Conservation (phyloP, 2,113 vertebrate genomes). For the Ageneiosus marmoratus region DNA sequence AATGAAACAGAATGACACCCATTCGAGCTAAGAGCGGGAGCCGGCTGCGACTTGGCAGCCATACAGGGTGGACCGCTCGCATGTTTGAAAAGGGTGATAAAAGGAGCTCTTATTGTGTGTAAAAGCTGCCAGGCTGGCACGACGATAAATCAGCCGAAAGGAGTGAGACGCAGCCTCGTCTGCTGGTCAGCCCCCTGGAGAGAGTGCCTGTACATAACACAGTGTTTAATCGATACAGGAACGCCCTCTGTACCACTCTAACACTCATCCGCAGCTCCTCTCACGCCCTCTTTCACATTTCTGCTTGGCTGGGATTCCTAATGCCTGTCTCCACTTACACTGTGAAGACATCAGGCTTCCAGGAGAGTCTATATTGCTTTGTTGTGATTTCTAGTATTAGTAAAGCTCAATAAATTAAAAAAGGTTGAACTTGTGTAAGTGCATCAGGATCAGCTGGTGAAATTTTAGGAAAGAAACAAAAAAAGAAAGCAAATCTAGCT, state of each 20-base stretch:
- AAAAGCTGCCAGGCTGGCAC: conserved; percentile 49
- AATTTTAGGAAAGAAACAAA: neutral
- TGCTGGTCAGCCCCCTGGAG: conserved; percentile 45
- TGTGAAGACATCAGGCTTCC: neutral
- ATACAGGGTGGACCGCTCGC: conserved; percentile 20
- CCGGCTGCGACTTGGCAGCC: conserved; percentile 15
- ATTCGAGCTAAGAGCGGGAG: conserved; percentile 42
- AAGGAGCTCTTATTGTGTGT: conserved; percentile 40
- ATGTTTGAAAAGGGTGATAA: conserved; percentile 48
- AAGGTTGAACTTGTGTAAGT: neutral
- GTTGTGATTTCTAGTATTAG: no score
- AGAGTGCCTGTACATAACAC: conserved; percentile 44
- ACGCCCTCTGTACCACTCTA: conserved; percentile 35
- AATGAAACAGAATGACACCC: conserved; percentile 57
- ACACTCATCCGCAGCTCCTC: neutral
- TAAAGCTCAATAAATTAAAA: neutral
- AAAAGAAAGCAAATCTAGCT: neutral
- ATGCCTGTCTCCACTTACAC: neutral
- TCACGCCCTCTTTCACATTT: conserved; percentile 2
- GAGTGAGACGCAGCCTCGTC: conserved; percentile 21
- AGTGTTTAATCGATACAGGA: conserved; percentile 49
- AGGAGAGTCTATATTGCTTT: neutral
- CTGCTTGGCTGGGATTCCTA: neutral
- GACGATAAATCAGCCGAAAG: conserved; percentile 52
- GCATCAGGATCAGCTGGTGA: neutral